Conservation (phyloP, 2,113 vertebrate genomes). For the Smithornis capensis region DNA sequence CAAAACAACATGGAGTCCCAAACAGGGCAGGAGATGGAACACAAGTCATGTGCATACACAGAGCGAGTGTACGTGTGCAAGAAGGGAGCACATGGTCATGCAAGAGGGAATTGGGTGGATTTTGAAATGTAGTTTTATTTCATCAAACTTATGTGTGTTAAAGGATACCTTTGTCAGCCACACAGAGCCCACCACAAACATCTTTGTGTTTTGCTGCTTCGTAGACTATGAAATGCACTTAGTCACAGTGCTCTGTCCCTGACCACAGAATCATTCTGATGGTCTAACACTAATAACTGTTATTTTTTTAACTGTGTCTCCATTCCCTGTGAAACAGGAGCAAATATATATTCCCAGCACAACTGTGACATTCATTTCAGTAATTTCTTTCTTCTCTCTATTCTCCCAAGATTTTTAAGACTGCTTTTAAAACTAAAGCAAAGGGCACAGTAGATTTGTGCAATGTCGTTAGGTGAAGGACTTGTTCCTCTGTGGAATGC, state of each 20-base stretch:
- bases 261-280: not conserved
- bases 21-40: not conserved
- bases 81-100: not conserved
- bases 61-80: rapidly evolving
- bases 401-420: not conserved
- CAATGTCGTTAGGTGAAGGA: not conserved
- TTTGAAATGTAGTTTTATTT: not conserved
- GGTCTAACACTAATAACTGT: not conserved
- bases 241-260: not conserved
- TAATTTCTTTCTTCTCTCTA: not conserved
- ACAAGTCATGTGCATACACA: not conserved
- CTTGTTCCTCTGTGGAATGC: not conserved
- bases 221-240: constrained; percentile 42
- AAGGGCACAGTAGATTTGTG: not conserved
- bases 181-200: not conserved
- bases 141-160: not conserved
- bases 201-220: constrained; percentile 14
- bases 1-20: not conserved
- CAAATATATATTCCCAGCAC: not conserved
- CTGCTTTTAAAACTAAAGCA: not conserved
- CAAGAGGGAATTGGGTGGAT: not conserved
- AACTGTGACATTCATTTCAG: not conserved
- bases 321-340: not conserved
- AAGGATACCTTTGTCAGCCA: not conserved
- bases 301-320: not conserved